Evolutionary conservation across 2,888 invertebrate species (phyloP).

Genomic region (Trichopoda pennipes): DNA sequence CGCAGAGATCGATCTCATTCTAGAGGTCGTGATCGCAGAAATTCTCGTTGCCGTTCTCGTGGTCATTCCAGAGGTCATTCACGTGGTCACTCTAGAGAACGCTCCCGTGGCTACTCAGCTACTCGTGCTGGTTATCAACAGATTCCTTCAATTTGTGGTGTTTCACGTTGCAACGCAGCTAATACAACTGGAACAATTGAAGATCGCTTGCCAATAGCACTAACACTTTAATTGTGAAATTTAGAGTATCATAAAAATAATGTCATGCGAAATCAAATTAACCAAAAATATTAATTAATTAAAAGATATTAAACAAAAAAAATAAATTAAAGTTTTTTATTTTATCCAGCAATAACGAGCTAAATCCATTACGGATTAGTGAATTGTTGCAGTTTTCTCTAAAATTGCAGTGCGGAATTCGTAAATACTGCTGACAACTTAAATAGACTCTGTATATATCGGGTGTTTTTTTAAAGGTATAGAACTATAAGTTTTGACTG

Average conservation of each 20-base stretch:
- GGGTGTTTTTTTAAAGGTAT: too few relatives aligned
- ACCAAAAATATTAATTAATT: too few relatives aligned
- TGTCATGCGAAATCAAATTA: too few relatives aligned
- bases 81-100: slow-evolving; percentile 53
- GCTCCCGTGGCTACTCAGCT: slow-evolving; percentile 52
- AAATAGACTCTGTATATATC: too few relatives aligned
- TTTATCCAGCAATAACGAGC: slow-evolving; percentile 33
- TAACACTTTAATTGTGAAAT: slow-evolving; percentile 45
- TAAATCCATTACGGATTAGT: slow-evolving; percentile 56
- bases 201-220: slow-evolving; percentile 53
- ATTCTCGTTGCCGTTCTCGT: slow-evolving; percentile 56
- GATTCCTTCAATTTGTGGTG: slow-evolving; percentile 8
- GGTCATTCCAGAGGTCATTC: slow-evolving; percentile 49
- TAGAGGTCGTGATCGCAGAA: slow-evolving; percentile 67
- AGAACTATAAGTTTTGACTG: too few relatives aligned
- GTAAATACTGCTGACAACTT: slow-evolving; percentile 19
- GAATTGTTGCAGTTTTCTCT: slow-evolving; percentile 44
- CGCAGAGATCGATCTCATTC: slow-evolving; percentile 61
- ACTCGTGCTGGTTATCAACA: slow-evolving; percentile 49
- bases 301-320: neutral
- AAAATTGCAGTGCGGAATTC: slow-evolving; percentile 62
- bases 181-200: slow-evolving; percentile 33
- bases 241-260: neutral
- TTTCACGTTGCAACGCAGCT: neutral
- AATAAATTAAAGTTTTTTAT: neutral